Evolutionary conservation across 2,888 invertebrate species (phyloP).

Genomic region (Hemaris fuciformis): DNA sequence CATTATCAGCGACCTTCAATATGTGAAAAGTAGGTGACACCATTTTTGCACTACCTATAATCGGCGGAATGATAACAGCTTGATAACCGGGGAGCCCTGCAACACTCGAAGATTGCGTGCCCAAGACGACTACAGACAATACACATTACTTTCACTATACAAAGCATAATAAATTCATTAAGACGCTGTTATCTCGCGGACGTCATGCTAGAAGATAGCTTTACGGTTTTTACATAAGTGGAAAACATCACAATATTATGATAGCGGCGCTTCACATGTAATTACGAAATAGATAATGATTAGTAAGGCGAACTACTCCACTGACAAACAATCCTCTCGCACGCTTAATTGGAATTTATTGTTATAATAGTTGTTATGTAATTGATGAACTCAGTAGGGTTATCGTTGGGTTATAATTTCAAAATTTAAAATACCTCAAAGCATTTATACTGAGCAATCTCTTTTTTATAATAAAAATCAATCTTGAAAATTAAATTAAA

Average conservation of each 20-base stretch:
- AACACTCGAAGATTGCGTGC: conserved; percentile 28
- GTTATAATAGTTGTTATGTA: background rate
- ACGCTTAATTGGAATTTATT: background rate
- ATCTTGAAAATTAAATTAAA: no score
- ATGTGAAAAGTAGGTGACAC: conserved; percentile 73
- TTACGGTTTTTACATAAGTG: conserved; percentile 8
- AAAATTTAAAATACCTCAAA: background rate
- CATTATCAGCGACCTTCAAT: conserved; percentile 70
- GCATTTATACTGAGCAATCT: no score
- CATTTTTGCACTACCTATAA: conserved; percentile 51
- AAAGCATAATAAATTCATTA: conserved; percentile 4
- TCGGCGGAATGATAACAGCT: conserved; percentile 44
- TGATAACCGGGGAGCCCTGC: conserved; percentile 50
- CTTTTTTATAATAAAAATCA: no score
- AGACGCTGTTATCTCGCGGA: conserved; percentile 8
- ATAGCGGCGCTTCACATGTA: conserved; percentile 24
- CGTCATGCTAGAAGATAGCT: conserved; percentile 18
- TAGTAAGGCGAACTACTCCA: background rate
- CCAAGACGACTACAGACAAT: conserved; percentile 17
- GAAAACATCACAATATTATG: conserved; percentile 28
- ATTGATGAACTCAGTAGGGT: background rate
- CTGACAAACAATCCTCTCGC: background rate
- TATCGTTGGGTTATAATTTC: background rate
- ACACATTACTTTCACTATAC: conserved; percentile 15
- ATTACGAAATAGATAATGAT: conserved; percentile 32